Evolutionary conservation across 2,888 invertebrate genomes (phyloP).

Genomic region (Aporophyla nigra): DNA sequence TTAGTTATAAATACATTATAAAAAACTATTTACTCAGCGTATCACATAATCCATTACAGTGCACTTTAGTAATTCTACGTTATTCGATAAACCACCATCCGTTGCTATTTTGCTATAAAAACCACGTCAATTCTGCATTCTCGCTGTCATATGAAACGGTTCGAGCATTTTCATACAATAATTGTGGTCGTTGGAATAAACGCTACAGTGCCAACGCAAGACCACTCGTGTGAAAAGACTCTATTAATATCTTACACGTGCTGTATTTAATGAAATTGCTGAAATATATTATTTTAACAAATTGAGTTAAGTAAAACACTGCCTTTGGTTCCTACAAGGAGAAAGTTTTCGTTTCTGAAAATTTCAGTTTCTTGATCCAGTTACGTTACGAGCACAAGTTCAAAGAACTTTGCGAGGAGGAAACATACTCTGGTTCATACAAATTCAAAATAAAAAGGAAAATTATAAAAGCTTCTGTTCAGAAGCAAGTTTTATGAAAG

Average conservation of each 20-base stretch:
- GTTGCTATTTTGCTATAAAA: background rate
- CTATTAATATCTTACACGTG: background rate
- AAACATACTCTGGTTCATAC: conserved; percentile 31
- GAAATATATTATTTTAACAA: conserved; percentile 23
- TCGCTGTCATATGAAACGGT: background rate
- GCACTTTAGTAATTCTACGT: background rate
- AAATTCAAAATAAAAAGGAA: conserved; percentile 21
- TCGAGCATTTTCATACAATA: conserved; percentile 8
- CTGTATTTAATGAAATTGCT: conserved; percentile 20
- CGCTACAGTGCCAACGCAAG: background rate
- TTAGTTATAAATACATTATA: background rate
- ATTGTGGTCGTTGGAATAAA: background rate
- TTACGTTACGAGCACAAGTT: conserved; percentile 36
- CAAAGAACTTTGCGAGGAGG: conserved; percentile 22
- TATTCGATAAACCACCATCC: background rate
- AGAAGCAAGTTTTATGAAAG: conserved; percentile 22
- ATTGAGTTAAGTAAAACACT: conserved; percentile 36
- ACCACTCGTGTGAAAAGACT: background rate
- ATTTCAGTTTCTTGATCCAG: conserved; percentile 43
- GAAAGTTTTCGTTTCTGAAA: conserved; percentile 35
- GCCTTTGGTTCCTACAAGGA: conserved; percentile 28
- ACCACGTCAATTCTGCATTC: conserved; percentile 8
- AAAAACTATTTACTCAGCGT: background rate
- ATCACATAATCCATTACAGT: background rate
- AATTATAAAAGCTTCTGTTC: conserved; percentile 24